Evolutionary conservation across 1,140 invertebrate species (phyloP).

Genomic region (Caerostris darwini): DNA sequence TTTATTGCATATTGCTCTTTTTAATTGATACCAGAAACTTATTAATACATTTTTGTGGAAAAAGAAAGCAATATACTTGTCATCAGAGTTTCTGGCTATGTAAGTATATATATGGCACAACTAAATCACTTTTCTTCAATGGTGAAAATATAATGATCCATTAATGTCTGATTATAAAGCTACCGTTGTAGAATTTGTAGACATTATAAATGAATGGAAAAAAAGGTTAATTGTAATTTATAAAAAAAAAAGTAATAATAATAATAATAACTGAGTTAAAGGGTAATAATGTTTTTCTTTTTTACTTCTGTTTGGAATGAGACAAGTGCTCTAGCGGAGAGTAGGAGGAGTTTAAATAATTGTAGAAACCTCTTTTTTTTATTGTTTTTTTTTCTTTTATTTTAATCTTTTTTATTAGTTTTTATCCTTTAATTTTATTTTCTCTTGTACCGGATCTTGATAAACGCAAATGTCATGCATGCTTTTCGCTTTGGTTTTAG

Average conservation of each 20-base stretch:
- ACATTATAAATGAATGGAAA: slow-evolving; percentile 76
- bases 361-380: slow-evolving; percentile 41
- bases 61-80: too few species aligned
- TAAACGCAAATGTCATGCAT: slow-evolving; percentile 47
- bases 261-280: slow-evolving; percentile 64
- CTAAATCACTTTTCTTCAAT: too few species aligned
- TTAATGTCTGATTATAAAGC: not conserved
- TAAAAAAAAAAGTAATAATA: slow-evolving; percentile 56
- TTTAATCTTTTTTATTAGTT: not conserved
- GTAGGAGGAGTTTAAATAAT: slow-evolving; percentile 66
- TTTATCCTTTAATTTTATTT: not conserved
- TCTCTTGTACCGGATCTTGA: slow-evolving; percentile 45
- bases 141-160: too few species aligned
- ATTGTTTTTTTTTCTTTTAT: slow-evolving; percentile 10
- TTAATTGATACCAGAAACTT: too few species aligned
- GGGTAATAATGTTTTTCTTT: slow-evolving; percentile 72
- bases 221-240: slow-evolving; percentile 78
- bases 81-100: too few species aligned
- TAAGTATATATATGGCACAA: too few species aligned
- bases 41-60: too few species aligned
- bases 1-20: too few species aligned
- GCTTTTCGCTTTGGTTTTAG: not conserved
- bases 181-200: slow-evolving; percentile 71
- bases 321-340: not conserved
- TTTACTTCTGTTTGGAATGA: slow-evolving; percentile 33